Evolutionary conservation across 2,113 vertebrate genomes (phyloP).

Genomic region (Indicator maculatus): DNA sequence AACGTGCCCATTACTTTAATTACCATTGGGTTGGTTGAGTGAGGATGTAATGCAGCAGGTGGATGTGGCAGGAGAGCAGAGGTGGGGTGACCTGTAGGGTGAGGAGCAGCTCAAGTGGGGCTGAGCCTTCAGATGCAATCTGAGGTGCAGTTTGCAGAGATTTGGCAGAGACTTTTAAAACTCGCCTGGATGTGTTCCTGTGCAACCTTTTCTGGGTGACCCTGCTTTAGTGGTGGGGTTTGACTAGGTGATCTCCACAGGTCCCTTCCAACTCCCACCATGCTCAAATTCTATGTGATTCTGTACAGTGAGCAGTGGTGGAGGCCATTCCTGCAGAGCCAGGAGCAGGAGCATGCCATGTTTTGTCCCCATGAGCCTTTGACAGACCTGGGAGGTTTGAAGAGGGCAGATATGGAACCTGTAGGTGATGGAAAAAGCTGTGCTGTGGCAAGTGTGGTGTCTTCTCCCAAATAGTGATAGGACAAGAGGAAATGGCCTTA

Average conservation of each 20-base stretch:
- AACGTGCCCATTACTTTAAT: not conserved
- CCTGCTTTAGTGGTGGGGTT: too few species aligned
- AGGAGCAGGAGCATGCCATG: not conserved
- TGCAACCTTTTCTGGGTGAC: too few species aligned
- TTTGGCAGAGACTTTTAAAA: not conserved
- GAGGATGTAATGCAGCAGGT: not conserved
- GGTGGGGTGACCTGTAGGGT: not conserved
- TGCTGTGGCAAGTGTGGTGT: not conserved
- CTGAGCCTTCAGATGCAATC: not conserved
- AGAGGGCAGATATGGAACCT: too few species aligned
- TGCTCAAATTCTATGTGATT: too few species aligned
- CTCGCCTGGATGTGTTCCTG: too few species aligned
- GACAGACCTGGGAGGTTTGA: not conserved
- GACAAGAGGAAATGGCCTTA: too few species aligned
- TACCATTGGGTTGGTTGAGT: rapidly evolving
- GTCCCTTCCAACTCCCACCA: too few species aligned
- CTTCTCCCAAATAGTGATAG: too few species aligned
- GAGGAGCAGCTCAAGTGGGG: too few species aligned
- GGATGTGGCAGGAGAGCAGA: not conserved
- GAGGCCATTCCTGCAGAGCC: not conserved
- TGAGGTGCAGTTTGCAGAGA: not conserved
- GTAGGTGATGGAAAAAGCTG: not conserved
- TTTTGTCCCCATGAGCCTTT: not conserved
- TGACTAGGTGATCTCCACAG: too few species aligned
- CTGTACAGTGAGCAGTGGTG: not conserved